A percentile compares a stretch with the other conserved stretches of the same genome.
Evolutionary conservation across 2,797 vertebrate species (phyloP).

Genomic region (Fundulus diaphanus): DNA sequence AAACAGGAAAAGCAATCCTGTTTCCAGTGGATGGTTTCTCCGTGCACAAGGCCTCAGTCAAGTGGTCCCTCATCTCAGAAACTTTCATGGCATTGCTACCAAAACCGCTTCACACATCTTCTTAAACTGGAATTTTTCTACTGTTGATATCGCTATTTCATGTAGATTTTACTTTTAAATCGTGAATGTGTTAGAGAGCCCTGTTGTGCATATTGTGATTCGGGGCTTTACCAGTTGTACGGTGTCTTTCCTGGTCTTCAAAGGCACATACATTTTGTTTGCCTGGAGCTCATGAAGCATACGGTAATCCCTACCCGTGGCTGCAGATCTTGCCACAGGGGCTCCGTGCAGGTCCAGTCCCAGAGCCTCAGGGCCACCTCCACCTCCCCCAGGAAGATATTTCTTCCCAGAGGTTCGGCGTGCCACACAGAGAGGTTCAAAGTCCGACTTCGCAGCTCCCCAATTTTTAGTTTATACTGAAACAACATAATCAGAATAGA

Average conservation of each 20-base stretch:
- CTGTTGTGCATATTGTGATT: not conserved
- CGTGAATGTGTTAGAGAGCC: not conserved
- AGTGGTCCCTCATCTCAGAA: not conserved
- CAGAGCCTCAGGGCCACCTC: slow-evolving; percentile 86
- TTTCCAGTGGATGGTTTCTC: too few species aligned
- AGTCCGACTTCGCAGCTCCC: slow-evolving; percentile 86
- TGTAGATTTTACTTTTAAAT: not conserved
- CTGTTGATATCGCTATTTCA: not conserved
- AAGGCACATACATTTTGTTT: not conserved
- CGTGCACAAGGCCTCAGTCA: too few species aligned
- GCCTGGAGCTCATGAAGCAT: not conserved
- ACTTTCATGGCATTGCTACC: not conserved
- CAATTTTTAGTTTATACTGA: slow-evolving; percentile 88
- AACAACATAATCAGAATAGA: slow-evolving; percentile 18
- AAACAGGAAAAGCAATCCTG: too few species aligned
- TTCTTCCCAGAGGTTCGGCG: slow-evolving; percentile 87
- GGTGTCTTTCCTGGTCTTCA: not conserved
- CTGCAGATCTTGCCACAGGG: slow-evolving; percentile 88
- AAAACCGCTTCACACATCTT: not conserved
- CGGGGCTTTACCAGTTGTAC: too few species aligned
- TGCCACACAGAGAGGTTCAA: slow-evolving; percentile 97
- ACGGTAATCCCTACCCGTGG: slow-evolving; percentile 82
- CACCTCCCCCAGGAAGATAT: slow-evolving; percentile 94
- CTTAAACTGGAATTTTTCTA: too few species aligned
- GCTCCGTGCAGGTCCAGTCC: slow-evolving; percentile 87